Base-by-base conservation (phyloP, 2,888 invertebrate genomes). In the Caenorhabditis imperialis region DNA sequence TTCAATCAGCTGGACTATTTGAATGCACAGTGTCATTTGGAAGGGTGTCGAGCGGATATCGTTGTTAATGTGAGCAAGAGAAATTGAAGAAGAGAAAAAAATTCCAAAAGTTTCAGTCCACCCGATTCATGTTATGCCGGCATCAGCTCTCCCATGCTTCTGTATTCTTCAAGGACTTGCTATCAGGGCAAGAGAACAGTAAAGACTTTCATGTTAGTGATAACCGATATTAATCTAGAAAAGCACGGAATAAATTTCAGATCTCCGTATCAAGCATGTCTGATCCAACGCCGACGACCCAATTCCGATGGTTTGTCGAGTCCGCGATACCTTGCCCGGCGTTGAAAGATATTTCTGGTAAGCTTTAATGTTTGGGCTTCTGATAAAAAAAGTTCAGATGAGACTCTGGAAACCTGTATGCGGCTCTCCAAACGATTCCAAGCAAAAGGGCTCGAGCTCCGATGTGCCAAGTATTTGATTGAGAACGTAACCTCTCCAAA, bases 331-430 rank as follows among this genome's bases (percentile, higher is more conserved):
- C 86, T 1, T 81, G 81, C 47, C 87, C 87, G 1, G 82, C 84
- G 0, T 69, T 87, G 6, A 83, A 82, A 50, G 86, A 87, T 45
- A 83, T 87, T 51, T 78, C 83, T 30, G 86, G 86, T 83, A 23
- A 5, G 42, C 33, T 51, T n/a, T n/a, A n/a, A 33, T 8, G 14
- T 16, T 40, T 37, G 48, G 47, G 14, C 42, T 40, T 33, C 18
- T 7, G 37, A 42, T 33, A 23, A 4, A 23, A 22, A n/a, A 27
- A 23, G 3, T 16, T 65, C 60, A 86, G 87, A 87, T 50, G 85
- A 87, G 42, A 81, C 81, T 6, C 79, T 87, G 38, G 87, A 87
- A 58, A 85, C 87, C 2, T 86, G 86, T 50, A 87, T 87, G 87
- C 73, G 87, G 33, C 67, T 87, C n/a, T 82, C 82, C 7, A 79